Evolutionary conservation across 1,140 invertebrate genomes (phyloP).

Genomic region (Ceratoteleas bidentatus): DNA sequence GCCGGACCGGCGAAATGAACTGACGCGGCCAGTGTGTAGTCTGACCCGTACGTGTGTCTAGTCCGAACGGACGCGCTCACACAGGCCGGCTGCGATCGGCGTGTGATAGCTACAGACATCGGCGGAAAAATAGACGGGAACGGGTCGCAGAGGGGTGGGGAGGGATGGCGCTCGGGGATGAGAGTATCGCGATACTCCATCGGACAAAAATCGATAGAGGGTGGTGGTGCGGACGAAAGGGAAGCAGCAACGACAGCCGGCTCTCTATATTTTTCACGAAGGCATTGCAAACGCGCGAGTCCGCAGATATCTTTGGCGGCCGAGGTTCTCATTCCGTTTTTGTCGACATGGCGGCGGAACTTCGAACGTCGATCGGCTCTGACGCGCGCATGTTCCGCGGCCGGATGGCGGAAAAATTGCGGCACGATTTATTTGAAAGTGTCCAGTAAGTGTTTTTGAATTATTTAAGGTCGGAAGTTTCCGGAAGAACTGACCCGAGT

Average conservation of each 20-base stretch:
- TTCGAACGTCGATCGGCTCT: background rate
- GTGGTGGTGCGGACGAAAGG: constrained; percentile 55
- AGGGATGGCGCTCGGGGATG: constrained; percentile 23
- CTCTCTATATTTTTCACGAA: constrained; percentile 75
- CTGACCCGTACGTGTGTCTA: constrained; percentile 29
- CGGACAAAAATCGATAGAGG: constrained; percentile 79
- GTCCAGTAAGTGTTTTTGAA: no score
- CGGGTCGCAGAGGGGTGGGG: no score
- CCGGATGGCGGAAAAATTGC: no score
- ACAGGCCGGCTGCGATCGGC: constrained; percentile 12
- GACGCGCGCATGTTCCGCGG: no score
- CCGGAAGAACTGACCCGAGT: no score
- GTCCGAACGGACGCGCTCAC: constrained; percentile 35
- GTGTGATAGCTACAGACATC: constrained; percentile 41
- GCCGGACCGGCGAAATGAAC: constrained; percentile 20
- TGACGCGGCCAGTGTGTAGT: constrained; percentile 24
- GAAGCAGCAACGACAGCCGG: constrained; percentile 48
- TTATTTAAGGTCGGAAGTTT: no score
- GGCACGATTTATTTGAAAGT: no score
- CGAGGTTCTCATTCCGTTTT: constrained; percentile 71
- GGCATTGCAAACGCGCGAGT: constrained; percentile 72
- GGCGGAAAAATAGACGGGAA: constrained; percentile 29
- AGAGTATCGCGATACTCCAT: constrained; percentile 78
- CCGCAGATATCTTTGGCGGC: constrained; percentile 68
- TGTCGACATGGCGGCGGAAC: background rate